phyloP scores from a whole-genome alignment of 53 echinoderm and acorn worm genomes.

The Hippasteria phrygiana region DNA sequence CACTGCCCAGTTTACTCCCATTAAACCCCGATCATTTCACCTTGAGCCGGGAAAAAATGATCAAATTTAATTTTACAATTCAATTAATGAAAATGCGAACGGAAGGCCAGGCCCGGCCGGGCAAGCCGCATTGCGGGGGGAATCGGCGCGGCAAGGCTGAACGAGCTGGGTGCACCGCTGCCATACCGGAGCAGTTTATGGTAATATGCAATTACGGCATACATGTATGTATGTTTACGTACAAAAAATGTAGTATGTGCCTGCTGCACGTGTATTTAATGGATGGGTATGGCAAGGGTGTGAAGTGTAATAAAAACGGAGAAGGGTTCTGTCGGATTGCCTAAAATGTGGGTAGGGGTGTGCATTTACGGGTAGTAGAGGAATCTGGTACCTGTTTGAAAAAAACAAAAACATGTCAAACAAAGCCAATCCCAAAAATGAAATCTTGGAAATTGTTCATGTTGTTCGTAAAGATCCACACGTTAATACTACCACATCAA shows the following conservation, averaged over 20 bases:
- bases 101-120: background rate
- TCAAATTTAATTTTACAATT: constrained; percentile 47
- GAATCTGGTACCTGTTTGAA: too few species aligned
- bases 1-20: background rate
- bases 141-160: too few species aligned
- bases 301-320: background rate
- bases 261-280: background rate
- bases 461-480: too few species aligned
- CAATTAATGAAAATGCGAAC: constrained; percentile 19
- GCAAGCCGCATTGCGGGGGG: too few species aligned
- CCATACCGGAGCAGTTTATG: background rate
- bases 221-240: background rate
- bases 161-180: constrained; percentile 1
- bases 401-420: too few species aligned
- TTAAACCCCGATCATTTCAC: constrained; percentile 57
- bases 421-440: too few species aligned
- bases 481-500: too few species aligned
- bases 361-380: too few species aligned
- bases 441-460: too few species aligned
- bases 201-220: background rate
- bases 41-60: constrained; percentile 37
- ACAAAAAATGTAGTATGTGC: too few species aligned
- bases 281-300: background rate
- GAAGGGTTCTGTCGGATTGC: background rate
- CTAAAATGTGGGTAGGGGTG: too few species aligned